Evolutionary conservation across 1,140 invertebrate species (phyloP), one percentile per base, ranked within the genome.

Genomic region (Pantala flavescens): DNA sequence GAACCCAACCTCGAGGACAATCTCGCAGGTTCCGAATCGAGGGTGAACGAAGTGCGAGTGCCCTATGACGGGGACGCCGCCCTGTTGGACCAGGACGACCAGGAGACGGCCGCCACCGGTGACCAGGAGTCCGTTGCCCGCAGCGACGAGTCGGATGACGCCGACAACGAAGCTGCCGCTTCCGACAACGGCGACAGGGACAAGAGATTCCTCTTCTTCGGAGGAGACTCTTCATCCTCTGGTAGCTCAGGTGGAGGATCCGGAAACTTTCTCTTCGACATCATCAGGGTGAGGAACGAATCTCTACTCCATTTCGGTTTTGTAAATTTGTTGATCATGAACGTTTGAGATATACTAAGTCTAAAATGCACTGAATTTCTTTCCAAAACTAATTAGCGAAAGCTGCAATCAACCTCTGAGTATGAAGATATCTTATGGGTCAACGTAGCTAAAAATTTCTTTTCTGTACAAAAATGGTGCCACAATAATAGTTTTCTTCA

Each of bases 191-290:
- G 92, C 79, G 90, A 91, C 81, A 86, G 91, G 79, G 90, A 93
- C 82, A 93, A 93, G 80, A 87, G 90, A 82, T 92, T 91, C 82
- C 84, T 91, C 81, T 92, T 92, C 79, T 82, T 86, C 49, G 88
- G 88, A 21, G 86, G 85, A 14, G 82, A 80, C 76, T 75, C 76
- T 43, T 74, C 71, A 23, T 82, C 81, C 75, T 84, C 81, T 24
- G 84, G 86, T 72, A 87, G 85, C 19, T 86, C 84, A 75, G 86
- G 86, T 16, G 88, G 88, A 73, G 92, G 91, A 43, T 93, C 91
- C 12, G 92, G 92, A 74, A 94, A 93, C 84, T 93, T 94, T 84
- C 84, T 94, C 74, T 93, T 93, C 83, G 92, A 94, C 82, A 90
- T 93, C 78, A 91, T 93, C 80, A 87, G 92, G 86, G 92, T 94